These are phyloP conservation scores for Microcebus griseorufus DNA, from an alignment of 2,113 vertebrate genomes.

Conservation along the genomic window DNA sequence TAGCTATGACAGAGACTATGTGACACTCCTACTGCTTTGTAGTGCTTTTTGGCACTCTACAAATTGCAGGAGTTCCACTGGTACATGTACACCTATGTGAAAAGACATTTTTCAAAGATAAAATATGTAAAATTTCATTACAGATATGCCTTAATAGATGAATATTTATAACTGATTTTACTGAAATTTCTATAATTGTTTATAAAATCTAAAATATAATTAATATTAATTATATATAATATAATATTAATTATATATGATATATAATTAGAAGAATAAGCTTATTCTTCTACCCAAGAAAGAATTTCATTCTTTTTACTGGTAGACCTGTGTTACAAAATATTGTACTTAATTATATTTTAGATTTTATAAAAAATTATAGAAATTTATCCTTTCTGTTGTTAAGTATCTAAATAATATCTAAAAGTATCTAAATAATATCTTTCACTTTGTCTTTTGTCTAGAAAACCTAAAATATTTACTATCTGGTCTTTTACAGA, in stretches of 20 bases:
- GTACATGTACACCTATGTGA: background rate
- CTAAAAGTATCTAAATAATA: constrained; percentile 11
- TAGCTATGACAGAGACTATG: background rate
- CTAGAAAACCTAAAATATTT: constrained; percentile 25
- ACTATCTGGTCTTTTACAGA: background rate
- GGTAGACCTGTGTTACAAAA: background rate
- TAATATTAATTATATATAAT: too few species aligned
- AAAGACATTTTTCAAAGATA: constrained; percentile 34
- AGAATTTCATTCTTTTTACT: background rate
- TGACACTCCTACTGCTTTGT: background rate
- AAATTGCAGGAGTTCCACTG: background rate
- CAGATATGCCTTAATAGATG: background rate
- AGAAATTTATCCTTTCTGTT: background rate
- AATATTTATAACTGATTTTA: constrained; percentile 18
- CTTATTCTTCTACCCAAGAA: background rate
- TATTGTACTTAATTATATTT: background rate
- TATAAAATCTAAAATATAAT: too few species aligned
- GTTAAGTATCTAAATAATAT: background rate
- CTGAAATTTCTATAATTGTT: background rate
- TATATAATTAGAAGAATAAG: too few species aligned
- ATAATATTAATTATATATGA: too few species aligned
- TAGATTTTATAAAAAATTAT: background rate
- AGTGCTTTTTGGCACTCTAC: background rate
- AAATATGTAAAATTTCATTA: constrained; percentile 31
- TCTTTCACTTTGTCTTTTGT: background rate